Evolutionary conservation across 2,888 invertebrate species (phyloP), one percentile per base, ranked within the genome.

Genomic region (Thymelicus lineola): DNA sequence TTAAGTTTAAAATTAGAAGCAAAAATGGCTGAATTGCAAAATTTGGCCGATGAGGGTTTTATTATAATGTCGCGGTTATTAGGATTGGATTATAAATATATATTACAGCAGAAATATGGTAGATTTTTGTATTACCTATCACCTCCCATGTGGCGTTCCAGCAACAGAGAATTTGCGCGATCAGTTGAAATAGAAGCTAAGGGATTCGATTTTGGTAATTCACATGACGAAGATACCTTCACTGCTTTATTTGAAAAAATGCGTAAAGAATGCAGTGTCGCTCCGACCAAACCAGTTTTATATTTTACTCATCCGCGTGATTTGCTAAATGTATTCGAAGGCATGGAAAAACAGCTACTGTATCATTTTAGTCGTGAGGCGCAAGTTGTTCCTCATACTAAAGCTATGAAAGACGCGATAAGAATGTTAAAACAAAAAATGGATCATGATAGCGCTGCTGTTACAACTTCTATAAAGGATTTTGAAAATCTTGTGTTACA

Each of bases 51-150:
- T 66, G 78, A 87, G 75, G 83, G 83, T 66, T 92, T 91, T 72
- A 82, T 82, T 17, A 83, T 86, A 36, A 86, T 80, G 55, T 90
- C 93, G n/a, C 86, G 82, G 73, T 87, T 96, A 28, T 94, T 95
- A 72, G 93, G 94, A 35, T 88, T 95, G 68, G 95, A 96, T 77
- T 96, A 95, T 77, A 93, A 92, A 74, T 96, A 95, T 93, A 83
- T 94, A 62, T 86, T 94, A 59, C 95, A 94, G 70, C 95, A 95
- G 81, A 95, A 95, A 84, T 96, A 96, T 82, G 96, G 96, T 66
- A 93, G 95, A 76, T 96, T 96, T 86, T 86, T 96, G n/a, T 95
- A 95, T 82, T 94, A 95, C 77, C 85, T 96, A n/a, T 95, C 96
- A 50, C 96, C 96, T 1, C 90, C 95, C 55, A 87, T 90, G 38